Percentiles rank a stretch among this genome's conserved stretches.
These are phyloP conservation scores for Leptobrachium leishanense DNA, from an alignment of 2,113 vertebrate species.

Conservation along the genomic window DNA sequence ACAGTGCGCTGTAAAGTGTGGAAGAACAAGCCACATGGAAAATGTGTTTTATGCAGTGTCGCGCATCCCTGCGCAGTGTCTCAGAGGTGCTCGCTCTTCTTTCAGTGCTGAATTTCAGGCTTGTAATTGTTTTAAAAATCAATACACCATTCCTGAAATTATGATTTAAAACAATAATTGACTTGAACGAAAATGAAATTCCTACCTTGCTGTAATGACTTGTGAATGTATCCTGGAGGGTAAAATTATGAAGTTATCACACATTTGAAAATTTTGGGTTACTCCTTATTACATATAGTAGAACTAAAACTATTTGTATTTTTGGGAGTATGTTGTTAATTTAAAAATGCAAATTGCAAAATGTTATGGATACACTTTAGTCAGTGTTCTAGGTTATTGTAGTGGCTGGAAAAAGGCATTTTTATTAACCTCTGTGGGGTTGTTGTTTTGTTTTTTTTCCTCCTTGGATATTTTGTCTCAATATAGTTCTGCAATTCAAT, in stretches of 20 bases:
- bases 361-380: no score
- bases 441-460: no score
- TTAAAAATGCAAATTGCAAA: no score
- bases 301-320: background rate
- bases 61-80: background rate
- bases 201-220: background rate
- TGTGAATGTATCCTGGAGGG: conserved; percentile 2
- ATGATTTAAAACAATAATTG: conserved; percentile 13
- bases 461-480: no score
- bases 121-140: conserved; percentile 2
- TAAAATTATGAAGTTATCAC: background rate
- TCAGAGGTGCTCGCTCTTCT: background rate
- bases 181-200: background rate
- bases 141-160: conserved; percentile 5
- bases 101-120: conserved; percentile 1
- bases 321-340: background rate
- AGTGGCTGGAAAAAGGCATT: no score
- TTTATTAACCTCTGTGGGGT: no score
- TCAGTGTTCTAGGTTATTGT: no score
- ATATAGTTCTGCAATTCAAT: no score
- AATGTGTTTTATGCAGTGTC: conserved; percentile 11
- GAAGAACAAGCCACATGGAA: conserved; percentile 4
- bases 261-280: background rate
- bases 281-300: background rate
- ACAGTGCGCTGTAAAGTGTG: background rate